phyloP scores from a whole-genome alignment of 2,888 invertebrate genomes.

The Cataglyphis altisquamis region DNA sequence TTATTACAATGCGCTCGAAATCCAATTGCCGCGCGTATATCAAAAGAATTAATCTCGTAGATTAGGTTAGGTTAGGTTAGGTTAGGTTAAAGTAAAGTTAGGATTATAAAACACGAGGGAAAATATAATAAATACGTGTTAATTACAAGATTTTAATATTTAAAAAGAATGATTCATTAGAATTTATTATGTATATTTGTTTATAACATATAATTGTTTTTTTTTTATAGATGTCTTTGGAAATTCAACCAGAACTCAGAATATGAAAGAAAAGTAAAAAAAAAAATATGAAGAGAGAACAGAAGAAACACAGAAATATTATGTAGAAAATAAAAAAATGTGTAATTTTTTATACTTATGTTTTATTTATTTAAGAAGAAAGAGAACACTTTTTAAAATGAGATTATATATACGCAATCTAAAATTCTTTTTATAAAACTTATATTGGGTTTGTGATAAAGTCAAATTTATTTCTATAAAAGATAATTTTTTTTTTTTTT shows the following conservation, averaged over 20 bases:
- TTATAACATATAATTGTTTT: not conserved
- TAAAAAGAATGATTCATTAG: not conserved
- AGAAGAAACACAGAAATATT: not conserved
- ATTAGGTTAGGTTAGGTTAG: constrained; percentile 3
- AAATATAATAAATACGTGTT: not conserved
- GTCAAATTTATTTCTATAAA: not conserved
- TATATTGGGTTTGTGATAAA: not conserved
- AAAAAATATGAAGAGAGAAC: too few relatives aligned
- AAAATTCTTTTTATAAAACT: not conserved
- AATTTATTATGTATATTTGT: not conserved
- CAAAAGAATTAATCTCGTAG: not conserved
- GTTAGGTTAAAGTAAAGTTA: not conserved
- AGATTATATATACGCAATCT: not conserved
- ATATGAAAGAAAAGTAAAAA: not conserved
- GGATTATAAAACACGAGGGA: not conserved
- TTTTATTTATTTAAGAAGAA: not conserved
- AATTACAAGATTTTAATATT: not conserved
- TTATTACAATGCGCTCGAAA: not conserved
- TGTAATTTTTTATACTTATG: not conserved
- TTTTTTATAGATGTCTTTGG: not conserved
- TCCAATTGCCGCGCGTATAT: not conserved
- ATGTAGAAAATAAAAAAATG: not conserved
- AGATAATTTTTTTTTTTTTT: not conserved
- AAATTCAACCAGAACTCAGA: not conserved
- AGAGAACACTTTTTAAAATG: not conserved